phyloP scores from a whole-genome alignment of 2,113 vertebrate species.

The Acanthochromis polyacanthus region DNA sequence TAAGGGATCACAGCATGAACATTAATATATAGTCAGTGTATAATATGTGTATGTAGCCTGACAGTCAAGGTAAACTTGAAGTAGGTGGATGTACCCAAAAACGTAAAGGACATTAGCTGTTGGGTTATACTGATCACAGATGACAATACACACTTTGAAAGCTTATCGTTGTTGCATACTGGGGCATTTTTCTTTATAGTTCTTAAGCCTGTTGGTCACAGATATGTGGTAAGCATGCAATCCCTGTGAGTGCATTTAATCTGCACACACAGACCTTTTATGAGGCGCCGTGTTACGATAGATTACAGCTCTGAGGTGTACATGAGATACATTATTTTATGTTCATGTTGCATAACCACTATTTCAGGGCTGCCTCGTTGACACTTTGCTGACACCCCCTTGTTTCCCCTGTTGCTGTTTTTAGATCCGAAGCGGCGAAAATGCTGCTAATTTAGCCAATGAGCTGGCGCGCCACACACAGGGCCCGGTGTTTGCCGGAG shows the following conservation, averaged over 20 bases:
- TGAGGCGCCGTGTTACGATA: slow-evolving; percentile 12
- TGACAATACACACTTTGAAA: background rate
- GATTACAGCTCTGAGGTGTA: slow-evolving; percentile 30
- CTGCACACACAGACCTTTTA: slow-evolving; percentile 14
- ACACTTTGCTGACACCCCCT: slow-evolving; percentile 15
- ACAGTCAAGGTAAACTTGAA: background rate
- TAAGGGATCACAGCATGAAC: background rate
- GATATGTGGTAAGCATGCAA: too few species aligned
- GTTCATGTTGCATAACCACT: slow-evolving; percentile 13
- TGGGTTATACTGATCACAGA: slow-evolving; percentile 13
- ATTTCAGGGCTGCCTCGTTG: slow-evolving; percentile 9
- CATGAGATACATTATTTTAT: slow-evolving; percentile 42
- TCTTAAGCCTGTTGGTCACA: too few species aligned
- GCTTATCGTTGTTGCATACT: too few species aligned
- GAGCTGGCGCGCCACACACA: slow-evolving; percentile 97
- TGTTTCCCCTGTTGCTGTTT: slow-evolving; percentile 36
- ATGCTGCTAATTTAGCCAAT: slow-evolving; percentile 96
- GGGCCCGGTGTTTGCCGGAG: slow-evolving; percentile 94
- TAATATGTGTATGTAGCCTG: slow-evolving; percentile 4
- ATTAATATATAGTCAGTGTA: background rate
- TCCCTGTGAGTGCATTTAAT: background rate
- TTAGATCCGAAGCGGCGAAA: slow-evolving; percentile 97
- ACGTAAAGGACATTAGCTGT: background rate
- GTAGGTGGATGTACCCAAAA: background rate
- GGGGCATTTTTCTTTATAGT: too few species aligned